Percentiles rank a stretch among this genome's conserved stretches.
Conservation (phyloP, 2,797 vertebrate species). For the Muscicapa comitata region DNA sequence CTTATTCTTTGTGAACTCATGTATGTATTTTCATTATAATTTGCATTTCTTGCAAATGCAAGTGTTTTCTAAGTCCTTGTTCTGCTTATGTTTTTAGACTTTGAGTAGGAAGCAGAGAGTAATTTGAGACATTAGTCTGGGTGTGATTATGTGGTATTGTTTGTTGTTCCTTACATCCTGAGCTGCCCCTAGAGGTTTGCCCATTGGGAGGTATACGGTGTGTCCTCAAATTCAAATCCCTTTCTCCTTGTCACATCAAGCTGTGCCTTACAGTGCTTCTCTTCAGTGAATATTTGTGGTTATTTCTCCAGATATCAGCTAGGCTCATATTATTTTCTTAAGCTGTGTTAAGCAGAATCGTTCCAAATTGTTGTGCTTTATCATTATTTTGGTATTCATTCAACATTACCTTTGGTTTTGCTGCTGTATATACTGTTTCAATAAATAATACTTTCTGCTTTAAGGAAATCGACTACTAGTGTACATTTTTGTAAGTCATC, state of each 20-base stretch:
- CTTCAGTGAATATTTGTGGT: not conserved
- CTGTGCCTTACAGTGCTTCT: not conserved
- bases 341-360: not conserved
- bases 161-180: not conserved
- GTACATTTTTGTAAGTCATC: not conserved
- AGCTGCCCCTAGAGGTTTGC: not conserved
- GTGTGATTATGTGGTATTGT: not conserved
- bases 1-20: not conserved
- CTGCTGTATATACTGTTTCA: not conserved
- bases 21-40: not conserved
- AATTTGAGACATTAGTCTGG: not conserved
- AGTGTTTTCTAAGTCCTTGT: not conserved
- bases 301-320: not conserved
- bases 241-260: not conserved
- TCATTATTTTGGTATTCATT: not conserved
- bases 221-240: not conserved
- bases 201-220: accelerated
- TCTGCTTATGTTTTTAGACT: not conserved
- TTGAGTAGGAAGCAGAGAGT: not conserved
- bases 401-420: not conserved
- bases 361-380: not conserved
- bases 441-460: not conserved
- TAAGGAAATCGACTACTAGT: not conserved
- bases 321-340: not conserved
- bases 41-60: not conserved